These are phyloP conservation scores for Tribolium freemani DNA, from an alignment of 2,888 invertebrate genomes.

Conservation along the genomic window DNA sequence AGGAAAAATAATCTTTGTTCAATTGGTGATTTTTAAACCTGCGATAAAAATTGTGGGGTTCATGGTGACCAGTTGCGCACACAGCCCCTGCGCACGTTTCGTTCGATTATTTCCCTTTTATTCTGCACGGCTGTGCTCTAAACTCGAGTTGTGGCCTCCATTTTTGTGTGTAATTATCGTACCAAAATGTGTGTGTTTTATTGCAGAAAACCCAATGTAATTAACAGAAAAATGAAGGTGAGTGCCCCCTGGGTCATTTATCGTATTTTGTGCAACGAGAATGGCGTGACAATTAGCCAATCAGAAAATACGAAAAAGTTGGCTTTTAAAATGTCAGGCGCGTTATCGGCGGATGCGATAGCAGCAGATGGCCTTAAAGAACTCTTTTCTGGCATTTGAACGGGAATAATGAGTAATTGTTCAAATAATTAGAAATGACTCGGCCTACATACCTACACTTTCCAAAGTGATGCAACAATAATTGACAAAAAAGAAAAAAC, in stretches of 20 bases:
- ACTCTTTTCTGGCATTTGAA: neutral
- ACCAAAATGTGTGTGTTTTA: conserved; percentile 30
- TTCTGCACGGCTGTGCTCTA: neutral
- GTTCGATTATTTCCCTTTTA: neutral
- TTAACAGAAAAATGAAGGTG: conserved; percentile 40
- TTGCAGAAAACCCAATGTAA: conserved; percentile 18
- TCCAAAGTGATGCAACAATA: neutral
- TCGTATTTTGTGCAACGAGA: neutral
- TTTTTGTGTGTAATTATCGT: conserved; percentile 20
- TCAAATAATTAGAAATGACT: neutral
- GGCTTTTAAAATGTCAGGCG: neutral
- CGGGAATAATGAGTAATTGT: neutral
- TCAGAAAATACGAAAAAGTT: neutral
- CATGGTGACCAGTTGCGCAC: neutral
- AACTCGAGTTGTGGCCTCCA: conserved; percentile 8
- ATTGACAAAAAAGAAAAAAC: neutral
- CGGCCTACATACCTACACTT: neutral
- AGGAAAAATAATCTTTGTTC: no score
- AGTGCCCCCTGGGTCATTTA: neutral
- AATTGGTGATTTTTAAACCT: no score
- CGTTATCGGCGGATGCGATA: neutral
- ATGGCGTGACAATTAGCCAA: neutral
- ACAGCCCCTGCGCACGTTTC: neutral
- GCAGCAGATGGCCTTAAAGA: neutral
- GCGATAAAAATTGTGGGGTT: neutral